A percentile compares a stretch with the other conserved stretches of the same genome.
phyloP scores from a whole-genome alignment of 2,888 invertebrate genomes.

The Epistrophella euchroma region DNA sequence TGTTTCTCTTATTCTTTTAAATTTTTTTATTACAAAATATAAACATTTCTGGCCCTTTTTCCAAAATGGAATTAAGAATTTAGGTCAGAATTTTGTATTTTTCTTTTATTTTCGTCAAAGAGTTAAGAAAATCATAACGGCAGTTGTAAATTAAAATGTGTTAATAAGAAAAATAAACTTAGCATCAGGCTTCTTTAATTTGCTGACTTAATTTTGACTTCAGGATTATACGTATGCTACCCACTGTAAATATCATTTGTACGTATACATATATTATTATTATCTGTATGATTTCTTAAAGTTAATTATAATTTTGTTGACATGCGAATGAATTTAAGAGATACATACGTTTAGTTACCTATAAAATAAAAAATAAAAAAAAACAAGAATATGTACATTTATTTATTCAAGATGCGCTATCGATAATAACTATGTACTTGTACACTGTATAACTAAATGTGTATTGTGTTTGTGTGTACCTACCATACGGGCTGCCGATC shows the following conservation, averaged over 20 bases:
- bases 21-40: too few species aligned
- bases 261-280: background rate
- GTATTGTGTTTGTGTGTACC: background rate
- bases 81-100: too few species aligned
- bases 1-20: too few species aligned
- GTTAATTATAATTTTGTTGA: constrained; percentile 24
- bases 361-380: constrained; percentile 1
- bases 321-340: constrained; percentile 25
- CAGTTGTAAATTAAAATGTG: too few species aligned
- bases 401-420: constrained; percentile 44
- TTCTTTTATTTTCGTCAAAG: too few species aligned
- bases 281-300: constrained; percentile 7
- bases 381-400: constrained; percentile 13
- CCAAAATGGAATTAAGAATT: too few species aligned
- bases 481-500: constrained; percentile 16
- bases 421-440: background rate
- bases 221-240: too few species aligned
- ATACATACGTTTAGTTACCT: background rate
- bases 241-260: background rate
- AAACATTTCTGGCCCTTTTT: too few species aligned
- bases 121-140: too few species aligned
- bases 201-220: background rate
- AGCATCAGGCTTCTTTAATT: too few species aligned
- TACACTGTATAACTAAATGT: background rate
- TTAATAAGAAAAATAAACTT: too few species aligned